Base-by-base conservation (phyloP, 1,140 invertebrate genomes). In the Leptopilina clavipes region DNA sequence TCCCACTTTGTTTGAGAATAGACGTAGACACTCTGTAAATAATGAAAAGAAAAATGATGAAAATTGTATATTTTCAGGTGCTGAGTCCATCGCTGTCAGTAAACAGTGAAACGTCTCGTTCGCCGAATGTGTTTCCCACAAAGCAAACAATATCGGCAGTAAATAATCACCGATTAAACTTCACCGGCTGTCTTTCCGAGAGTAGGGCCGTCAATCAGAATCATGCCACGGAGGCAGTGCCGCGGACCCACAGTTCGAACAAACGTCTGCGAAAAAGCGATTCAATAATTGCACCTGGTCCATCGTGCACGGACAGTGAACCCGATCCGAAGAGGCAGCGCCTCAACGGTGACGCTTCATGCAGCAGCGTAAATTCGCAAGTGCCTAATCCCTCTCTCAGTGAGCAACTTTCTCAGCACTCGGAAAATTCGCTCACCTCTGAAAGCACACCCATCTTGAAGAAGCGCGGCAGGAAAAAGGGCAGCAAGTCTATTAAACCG, bases 381-480 rank as follows among this genome's bases (percentile, higher is more conserved):
- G 89, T 91, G 90, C 90, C 90, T 90, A 90, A 87, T 82, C 87
- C 87, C 12, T 81, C 81, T 78, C 78, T 84, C 73, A 84, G 79
- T 73, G 79, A 79, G 77, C 70, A 25, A 31, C 22, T 31, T 79
- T 17, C 56, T 17, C 77, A 75, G 12, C 76, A 82, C 52, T 54
- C 74, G 76, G 70, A 74, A 76, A 83, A 80, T 79, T 70, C 74
- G 74, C 17, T 70, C 40, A 79, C 76, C 40, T 79, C 79, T 1
- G 81, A 81, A 19, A 71, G 73, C 71, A 17, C 79, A 48, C 72
- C 77, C 31, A 91, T 89, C 52, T 90, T 92, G 12, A 93, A 93
- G 84, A 94, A 94, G 82, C 90, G 93, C 22, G 93, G 93, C n/a
- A 89, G 94, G 0, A 94, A 94, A 86, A 94, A 94, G 87, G 93